Conservation (phyloP, 2,113 vertebrate genomes). For the Forbesichthys papilliferus region DNA sequence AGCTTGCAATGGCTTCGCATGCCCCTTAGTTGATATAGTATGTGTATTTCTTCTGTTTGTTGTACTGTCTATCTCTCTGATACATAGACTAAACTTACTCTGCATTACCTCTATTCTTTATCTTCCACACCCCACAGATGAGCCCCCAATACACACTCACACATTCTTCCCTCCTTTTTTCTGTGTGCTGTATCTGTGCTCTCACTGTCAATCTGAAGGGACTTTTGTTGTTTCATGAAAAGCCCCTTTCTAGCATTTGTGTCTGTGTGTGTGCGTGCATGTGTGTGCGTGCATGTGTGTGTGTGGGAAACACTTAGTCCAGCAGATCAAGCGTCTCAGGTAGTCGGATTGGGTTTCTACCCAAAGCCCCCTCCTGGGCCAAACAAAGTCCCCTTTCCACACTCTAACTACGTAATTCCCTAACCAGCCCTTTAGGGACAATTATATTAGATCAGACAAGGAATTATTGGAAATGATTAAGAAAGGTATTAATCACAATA, state of each 20-base stretch:
- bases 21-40: slow-evolving; percentile 18
- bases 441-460: too few species aligned
- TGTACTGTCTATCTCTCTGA: background rate
- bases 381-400: too few species aligned
- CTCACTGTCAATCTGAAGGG: slow-evolving; percentile 44
- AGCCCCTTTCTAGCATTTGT: slow-evolving; percentile 41
- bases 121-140: background rate
- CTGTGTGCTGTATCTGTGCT: slow-evolving; percentile 15
- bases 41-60: slow-evolving; percentile 8
- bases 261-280: slow-evolving; percentile 13
- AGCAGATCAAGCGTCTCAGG: too few species aligned
- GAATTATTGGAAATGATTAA: too few species aligned
- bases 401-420: too few species aligned
- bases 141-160: slow-evolving; percentile 8
- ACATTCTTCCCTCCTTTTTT: slow-evolving; percentile 4
- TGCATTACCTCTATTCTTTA: background rate
- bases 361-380: too few species aligned
- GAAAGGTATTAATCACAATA: too few species aligned
- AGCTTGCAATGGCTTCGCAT: background rate
- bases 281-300: background rate
- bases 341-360: too few species aligned
- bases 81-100: background rate
- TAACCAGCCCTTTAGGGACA: too few species aligned
- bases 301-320: too few species aligned
- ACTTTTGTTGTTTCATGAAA: slow-evolving; percentile 67